Evolutionary conservation across 2,113 vertebrate species (phyloP).

Genomic region (Fukomys damarensis): DNA sequence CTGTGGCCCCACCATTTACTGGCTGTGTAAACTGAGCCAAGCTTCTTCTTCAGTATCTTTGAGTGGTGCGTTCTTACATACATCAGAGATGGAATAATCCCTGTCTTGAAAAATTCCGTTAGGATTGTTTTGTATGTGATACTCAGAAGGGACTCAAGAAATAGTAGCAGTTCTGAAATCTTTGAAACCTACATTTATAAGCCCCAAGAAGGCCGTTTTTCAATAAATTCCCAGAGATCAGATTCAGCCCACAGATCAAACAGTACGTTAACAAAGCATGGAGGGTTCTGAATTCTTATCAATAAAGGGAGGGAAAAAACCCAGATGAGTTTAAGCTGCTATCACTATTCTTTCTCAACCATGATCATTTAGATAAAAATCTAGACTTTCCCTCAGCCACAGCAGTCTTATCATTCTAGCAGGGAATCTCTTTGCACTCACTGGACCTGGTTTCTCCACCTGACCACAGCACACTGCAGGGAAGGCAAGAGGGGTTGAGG

Average conservation of each 20-base stretch:
- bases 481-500: neutral
- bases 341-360: neutral
- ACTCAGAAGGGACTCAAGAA: neutral
- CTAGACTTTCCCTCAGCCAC: neutral
- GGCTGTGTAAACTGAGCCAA: neutral
- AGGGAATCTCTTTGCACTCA: neutral
- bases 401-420: neutral
- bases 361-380: neutral
- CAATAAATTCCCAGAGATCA: neutral
- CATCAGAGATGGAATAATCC: neutral
- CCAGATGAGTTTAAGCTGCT: neutral
- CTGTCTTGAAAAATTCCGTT: neutral
- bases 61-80: neutral
- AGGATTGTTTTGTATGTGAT: neutral
- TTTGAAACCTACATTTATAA: neutral
- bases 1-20: neutral
- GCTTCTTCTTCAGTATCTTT: neutral
- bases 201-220: neutral
- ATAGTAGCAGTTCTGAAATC: neutral
- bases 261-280: neutral
- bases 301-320: neutral
- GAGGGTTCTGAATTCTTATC: neutral
- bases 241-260: neutral
- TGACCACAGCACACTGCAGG: neutral
- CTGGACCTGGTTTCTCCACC: neutral